Evolutionary conservation across 2,797 vertebrate genomes (phyloP), one percentile per base, ranked within the genome.

Genomic region (Enteromius mattozi): DNA sequence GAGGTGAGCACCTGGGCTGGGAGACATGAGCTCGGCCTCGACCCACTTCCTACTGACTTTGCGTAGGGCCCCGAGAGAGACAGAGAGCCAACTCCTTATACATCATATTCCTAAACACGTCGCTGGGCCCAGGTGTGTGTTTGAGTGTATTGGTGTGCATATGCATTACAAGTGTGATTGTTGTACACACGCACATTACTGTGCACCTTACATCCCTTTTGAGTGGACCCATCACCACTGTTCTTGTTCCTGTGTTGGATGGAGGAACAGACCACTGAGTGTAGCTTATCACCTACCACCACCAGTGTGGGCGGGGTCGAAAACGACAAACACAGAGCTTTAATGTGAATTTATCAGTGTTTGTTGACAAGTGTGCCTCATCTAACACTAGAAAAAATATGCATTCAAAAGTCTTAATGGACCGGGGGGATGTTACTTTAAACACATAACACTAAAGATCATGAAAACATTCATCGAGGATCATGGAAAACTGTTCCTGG

Each of bases 1-100:
- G 97, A 92, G 96, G 96, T 78, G 97, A 98, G 90, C 96, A 96
- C 1, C 96, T 96, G 93, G 96, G 93, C 92, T 99, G 98, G 98
- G 98, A 98, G 92, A 97, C 97, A 89, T 99, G 97, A 93, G 91
- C 63, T 21, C 35, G 5, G 16, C 78, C 33, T 79, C 10, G 13
- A 12, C 37, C 37, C 49, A 7, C n/a, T 72, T 27, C 24, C 17
- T 82, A 54, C 72, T 40, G 80, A 88, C 81, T 81, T 84, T 75
- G 80, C 87, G 84, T 82, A 76, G 45, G 59, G 56, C 59, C 74
- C 54, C 68, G 42, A 75, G 49, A 69, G 47, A 24, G 77, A 49
- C 70, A 47, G 70, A 78, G 56, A 81, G 24, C 35, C 17, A 24
- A 79, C 75, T 79, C 35, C 75, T 70, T 35, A 33, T 6, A 21